phyloP scores from a whole-genome alignment of 2,797 vertebrate genomes.

The Lagocephalus sceleratus region DNA sequence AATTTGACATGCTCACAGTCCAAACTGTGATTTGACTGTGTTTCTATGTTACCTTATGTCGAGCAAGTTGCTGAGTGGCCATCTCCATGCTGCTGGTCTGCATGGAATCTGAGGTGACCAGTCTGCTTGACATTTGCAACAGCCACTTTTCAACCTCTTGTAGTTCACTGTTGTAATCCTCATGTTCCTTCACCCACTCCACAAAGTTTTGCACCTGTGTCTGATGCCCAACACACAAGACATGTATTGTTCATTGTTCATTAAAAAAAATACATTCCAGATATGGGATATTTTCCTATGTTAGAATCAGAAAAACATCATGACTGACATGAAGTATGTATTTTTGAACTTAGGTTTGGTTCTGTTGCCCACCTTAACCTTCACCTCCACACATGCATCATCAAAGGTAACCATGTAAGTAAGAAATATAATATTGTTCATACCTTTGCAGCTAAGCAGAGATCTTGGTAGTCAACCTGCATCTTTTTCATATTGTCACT shows the following conservation, averaged over 20 bases:
- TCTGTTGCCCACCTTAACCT: background rate
- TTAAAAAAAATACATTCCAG: background rate
- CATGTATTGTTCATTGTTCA: background rate
- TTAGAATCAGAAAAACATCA: background rate
- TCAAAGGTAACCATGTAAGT: background rate
- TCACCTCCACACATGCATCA: background rate
- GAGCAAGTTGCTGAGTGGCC: constrained; percentile 92
- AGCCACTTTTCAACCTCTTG: constrained; percentile 96
- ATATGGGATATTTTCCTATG: no score
- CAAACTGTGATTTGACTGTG: no score
- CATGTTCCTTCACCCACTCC: constrained; percentile 89
- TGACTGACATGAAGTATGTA: background rate
- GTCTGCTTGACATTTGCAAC: constrained; percentile 90
- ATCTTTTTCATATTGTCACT: constrained; percentile 82
- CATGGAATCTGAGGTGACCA: constrained; percentile 87
- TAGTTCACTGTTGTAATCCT: constrained; percentile 87
- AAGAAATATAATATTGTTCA: background rate
- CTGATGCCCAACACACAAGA: constrained; percentile 59
- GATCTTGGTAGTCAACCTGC: constrained; percentile 82
- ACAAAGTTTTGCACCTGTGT: constrained; percentile 80
- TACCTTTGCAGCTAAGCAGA: constrained; percentile 83
- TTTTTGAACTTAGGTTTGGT: background rate
- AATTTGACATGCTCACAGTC: background rate
- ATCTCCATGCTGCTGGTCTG: constrained; percentile 86
- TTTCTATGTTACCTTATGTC: constrained; percentile 84